A percentile compares a stretch with the other conserved stretches of the same genome.
phyloP scores from a whole-genome alignment of 1,140 invertebrate species.

The Oreohelix idahoensis region DNA sequence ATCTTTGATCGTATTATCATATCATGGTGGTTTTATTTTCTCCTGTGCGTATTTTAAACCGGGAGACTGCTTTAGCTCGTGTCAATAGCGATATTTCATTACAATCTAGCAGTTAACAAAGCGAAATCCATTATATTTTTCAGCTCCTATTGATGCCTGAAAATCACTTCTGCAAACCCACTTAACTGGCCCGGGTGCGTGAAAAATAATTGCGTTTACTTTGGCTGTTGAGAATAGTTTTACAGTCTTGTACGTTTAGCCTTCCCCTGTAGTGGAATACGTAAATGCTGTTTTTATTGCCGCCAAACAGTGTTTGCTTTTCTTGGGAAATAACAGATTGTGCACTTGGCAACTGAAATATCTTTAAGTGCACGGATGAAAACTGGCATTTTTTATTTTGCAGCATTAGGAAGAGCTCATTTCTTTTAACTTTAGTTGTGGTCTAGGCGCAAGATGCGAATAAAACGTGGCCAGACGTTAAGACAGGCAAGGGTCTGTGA shows the following conservation, averaged over 20 bases:
- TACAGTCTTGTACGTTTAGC: neutral
- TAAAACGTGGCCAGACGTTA: neutral
- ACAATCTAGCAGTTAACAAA: neutral
- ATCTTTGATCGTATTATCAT: too few species aligned
- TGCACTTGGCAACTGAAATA: constrained; percentile 14
- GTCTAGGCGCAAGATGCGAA: neutral
- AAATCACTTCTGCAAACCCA: neutral
- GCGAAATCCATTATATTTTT: neutral
- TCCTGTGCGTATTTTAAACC: too few species aligned
- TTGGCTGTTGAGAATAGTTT: neutral
- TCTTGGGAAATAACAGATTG: constrained; percentile 12
- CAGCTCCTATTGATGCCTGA: neutral
- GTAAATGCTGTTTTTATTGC: neutral
- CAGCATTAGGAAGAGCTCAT: neutral
- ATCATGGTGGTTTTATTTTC: too few species aligned
- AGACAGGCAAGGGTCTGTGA: neutral
- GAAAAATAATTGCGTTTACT: neutral
- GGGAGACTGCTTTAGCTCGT: too few species aligned
- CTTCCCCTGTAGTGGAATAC: neutral
- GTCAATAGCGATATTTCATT: too few species aligned
- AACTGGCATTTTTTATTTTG: neutral
- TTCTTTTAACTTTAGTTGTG: neutral
- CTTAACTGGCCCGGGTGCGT: neutral
- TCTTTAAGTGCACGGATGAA: neutral
- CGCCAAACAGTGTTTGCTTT: constrained; percentile 1